Base-by-base conservation (phyloP, 2,113 vertebrate species). In the Lampris megalopsis region DNA sequence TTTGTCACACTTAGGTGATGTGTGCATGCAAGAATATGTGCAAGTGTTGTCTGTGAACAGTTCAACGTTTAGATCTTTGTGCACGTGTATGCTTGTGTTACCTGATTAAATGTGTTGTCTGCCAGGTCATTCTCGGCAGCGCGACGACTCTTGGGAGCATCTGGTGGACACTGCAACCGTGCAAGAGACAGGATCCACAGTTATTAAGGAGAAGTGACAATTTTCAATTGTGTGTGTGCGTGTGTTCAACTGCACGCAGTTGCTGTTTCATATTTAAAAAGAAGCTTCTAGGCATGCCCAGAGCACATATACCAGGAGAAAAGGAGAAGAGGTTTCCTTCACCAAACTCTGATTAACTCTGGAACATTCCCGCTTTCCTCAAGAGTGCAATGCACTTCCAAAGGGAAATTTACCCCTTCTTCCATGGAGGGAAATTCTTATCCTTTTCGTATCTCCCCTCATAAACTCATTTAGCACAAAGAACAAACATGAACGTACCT, bases 81-180 rank as follows among this genome's bases (percentile, higher is more conserved):
- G 10, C 13, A 9, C 11, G 38, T 9, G 35, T 71, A 53, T 61
- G 13, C 64, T 45, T 47, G 24, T 62, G 56, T 62, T 81, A 97
- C 94, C 75, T 96, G 92, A 75, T 92, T 92, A 52, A 96, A 94
- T 0, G 93, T 81, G 90, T 94, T 95, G 76, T 97, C 96, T 9
- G 95, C 92, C 50, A 97, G 94, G 89, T 97, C 90, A 50, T 90
- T 93, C 75, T 97, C 96, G 0, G 96, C 97, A 24, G 97, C 95
- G 63, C 97, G 94, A 0, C 97, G 96, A 6, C 94, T 96, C 92
- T 99, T 99, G 36, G 96, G 91, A 0, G 86, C 93, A 57, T 98
- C 97, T 0, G 93, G 82, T 4, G 94, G 93, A 70, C 97, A 99
- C 97, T 99, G 90, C 4, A 2, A 36, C 58, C 5, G 79, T 1